Evolutionary conservation across 2,888 invertebrate species (phyloP).

Genomic region (Stictocephala bisonia): DNA sequence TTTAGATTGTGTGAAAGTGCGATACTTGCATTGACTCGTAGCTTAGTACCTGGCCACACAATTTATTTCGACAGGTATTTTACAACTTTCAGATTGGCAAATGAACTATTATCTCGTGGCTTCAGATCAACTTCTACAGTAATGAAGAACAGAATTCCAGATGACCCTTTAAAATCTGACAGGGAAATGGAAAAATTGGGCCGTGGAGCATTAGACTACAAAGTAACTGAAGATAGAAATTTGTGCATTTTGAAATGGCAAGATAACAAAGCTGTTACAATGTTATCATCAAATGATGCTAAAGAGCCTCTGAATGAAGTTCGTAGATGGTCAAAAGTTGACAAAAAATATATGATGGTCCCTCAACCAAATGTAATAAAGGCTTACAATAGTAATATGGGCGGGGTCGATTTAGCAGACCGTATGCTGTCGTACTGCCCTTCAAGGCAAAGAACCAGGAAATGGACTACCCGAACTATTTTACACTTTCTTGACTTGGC

Average conservation of each 20-base stretch:
- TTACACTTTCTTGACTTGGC: constrained; percentile 14
- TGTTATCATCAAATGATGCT: constrained; percentile 8
- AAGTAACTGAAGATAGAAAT: background rate
- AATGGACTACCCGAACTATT: constrained; percentile 14
- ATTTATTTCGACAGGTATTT: constrained; percentile 8
- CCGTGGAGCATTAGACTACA: background rate
- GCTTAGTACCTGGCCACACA: constrained; percentile 10
- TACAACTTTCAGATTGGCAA: constrained; percentile 1
- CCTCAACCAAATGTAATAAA: background rate
- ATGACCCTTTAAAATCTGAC: background rate
- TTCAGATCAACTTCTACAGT: constrained; percentile 5
- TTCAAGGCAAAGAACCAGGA: constrained; percentile 12
- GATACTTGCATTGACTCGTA: background rate
- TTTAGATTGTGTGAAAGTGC: constrained; percentile 8
- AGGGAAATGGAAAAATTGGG: constrained; percentile 12
- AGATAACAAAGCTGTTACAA: constrained; percentile 15
- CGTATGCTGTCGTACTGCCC: background rate
- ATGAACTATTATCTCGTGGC: constrained; percentile 1
- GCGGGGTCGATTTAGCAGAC: background rate
- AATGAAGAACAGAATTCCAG: background rate
- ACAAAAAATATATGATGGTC: background rate
- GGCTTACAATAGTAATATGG: background rate
- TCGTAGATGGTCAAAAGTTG: background rate
- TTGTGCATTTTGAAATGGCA: constrained; percentile 5
- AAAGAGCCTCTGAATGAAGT: background rate